These are phyloP conservation scores for Oxygymnocypris stewartii DNA, from an alignment of 2,113 vertebrate species.

Conservation along the genomic window DNA sequence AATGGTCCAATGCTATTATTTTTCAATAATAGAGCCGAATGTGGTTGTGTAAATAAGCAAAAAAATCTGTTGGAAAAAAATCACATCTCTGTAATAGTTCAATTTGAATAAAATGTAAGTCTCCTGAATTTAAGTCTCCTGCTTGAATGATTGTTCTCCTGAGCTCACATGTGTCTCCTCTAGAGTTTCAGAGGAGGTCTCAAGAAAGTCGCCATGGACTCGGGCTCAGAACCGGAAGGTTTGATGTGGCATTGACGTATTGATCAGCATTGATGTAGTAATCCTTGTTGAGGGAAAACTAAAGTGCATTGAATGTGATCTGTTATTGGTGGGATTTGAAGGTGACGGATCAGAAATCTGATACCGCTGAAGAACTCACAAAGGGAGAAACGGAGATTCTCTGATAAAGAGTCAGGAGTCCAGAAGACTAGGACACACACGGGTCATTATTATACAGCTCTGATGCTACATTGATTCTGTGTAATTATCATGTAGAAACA, in stretches of 20 bases:
- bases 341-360: not conserved
- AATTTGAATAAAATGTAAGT: not conserved
- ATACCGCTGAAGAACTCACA: not conserved
- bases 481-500: not conserved
- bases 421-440: not conserved
- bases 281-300: not conserved
- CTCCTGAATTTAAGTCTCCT: not conserved
- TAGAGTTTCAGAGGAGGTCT: not conserved
- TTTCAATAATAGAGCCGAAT: not conserved
- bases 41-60: conserved; percentile 3
- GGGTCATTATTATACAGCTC: not conserved
- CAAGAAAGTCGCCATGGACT: not conserved
- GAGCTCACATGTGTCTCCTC: not conserved
- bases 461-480: not conserved
- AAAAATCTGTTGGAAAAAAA: not conserved
- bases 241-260: conserved; percentile 26
- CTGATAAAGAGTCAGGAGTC: conserved; percentile 22
- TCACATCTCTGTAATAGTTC: not conserved
- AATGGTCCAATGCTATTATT: conserved; percentile 16
- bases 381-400: not conserved
- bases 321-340: conserved; percentile 1
- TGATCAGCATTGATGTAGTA: conserved; percentile 14
- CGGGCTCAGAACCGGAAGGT: not conserved
- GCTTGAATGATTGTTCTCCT: not conserved
- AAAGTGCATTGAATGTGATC: conserved; percentile 11